Conservation (phyloP, 2,113 vertebrate genomes). For the Mus spicilegus region DNA sequence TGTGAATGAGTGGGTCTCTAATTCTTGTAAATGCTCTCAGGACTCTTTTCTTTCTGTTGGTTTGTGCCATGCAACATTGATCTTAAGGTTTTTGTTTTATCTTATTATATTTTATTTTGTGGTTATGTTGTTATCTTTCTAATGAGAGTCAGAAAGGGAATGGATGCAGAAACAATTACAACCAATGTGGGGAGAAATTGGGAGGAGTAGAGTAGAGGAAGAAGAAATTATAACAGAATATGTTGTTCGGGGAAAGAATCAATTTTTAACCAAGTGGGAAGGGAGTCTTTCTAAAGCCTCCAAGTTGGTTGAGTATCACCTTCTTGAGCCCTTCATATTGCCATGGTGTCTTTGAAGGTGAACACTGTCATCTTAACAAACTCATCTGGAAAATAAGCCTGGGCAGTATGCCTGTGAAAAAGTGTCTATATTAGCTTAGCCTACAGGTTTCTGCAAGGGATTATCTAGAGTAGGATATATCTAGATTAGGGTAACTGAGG, state of each 20-base stretch:
- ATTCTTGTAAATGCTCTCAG: not conserved
- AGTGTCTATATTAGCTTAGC: not conserved
- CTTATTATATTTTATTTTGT: not conserved
- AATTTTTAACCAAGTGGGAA: not conserved
- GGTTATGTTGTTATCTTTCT: not conserved
- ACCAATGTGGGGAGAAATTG: no score
- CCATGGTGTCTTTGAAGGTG: no score
- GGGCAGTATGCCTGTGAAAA: not conserved
- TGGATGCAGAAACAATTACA: no score
- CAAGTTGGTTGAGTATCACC: not conserved
- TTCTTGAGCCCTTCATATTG: not conserved
- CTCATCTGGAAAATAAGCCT: not conserved
- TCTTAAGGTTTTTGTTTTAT: not conserved
- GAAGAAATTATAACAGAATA: not conserved
- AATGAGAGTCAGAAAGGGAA: not conserved
- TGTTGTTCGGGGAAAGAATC: not conserved
- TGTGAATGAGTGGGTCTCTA: not conserved
- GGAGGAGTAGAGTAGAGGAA: no score
- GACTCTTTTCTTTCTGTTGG: not conserved
- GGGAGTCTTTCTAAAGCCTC: not conserved
- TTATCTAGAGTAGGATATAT: not conserved
- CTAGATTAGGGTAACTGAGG: not conserved
- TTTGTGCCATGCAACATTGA: not conserved
- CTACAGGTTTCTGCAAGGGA: no score
- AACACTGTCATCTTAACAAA: not conserved